Percentiles rank a stretch among this genome's conserved stretches.
Conservation (phyloP, 2,888 invertebrate species). For the Trachelus stipa region DNA sequence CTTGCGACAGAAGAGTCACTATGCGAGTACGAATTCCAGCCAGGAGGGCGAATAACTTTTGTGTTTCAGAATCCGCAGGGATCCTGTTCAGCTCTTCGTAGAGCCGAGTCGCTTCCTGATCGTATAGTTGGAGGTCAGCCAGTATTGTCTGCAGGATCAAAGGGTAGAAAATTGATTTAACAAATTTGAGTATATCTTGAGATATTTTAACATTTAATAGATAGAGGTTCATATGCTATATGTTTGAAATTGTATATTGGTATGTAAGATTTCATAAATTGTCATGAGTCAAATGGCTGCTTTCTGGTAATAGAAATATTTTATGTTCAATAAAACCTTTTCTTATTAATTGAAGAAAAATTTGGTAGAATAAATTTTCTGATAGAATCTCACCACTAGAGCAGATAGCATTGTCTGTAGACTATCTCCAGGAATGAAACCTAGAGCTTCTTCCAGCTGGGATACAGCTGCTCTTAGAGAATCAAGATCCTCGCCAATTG, state of each 20-base stretch:
- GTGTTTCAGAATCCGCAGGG: slow-evolving; percentile 75
- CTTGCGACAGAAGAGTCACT: slow-evolving; percentile 75
- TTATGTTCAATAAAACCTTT: neutral
- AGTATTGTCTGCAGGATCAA: slow-evolving; percentile 74
- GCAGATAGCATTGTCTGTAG: slow-evolving; percentile 79
- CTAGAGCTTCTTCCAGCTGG: slow-evolving; percentile 76
- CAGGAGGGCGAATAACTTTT: slow-evolving; percentile 70
- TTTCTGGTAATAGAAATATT: neutral
- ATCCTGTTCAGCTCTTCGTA: slow-evolving; percentile 74
- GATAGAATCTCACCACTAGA: slow-evolving; percentile 73
- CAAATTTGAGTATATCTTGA: slow-evolving; percentile 9
- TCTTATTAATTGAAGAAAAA: neutral
- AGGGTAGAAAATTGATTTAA: neutral
- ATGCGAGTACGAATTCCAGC: slow-evolving; percentile 75
- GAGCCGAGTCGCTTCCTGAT: slow-evolving; percentile 74
- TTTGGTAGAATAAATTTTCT: neutral
- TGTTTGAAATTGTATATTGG: too few species aligned
- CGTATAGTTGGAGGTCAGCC: slow-evolving; percentile 76
- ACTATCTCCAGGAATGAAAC: slow-evolving; percentile 77
- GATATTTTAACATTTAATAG: too few species aligned
- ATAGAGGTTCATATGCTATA: too few species aligned
- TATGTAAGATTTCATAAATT: neutral
- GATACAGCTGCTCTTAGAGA: slow-evolving; percentile 77
- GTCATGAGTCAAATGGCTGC: neutral
- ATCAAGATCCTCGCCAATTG: slow-evolving; percentile 72